These are phyloP conservation scores for Synanceia verrucosa DNA, from an alignment of 2,797 vertebrate species.

Conservation along the genomic window DNA sequence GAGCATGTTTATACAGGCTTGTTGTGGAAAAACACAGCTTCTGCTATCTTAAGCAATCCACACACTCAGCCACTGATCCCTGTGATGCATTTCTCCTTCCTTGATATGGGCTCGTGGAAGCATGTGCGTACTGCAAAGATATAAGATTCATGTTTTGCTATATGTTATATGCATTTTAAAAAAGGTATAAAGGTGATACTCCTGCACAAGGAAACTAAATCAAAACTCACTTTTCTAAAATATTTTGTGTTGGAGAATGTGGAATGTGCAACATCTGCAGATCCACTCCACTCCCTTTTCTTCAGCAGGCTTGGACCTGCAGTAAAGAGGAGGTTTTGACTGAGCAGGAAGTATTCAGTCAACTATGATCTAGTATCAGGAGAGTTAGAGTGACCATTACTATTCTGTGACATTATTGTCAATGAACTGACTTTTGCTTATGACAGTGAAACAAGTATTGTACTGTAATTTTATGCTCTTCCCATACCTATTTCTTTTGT, in stretches of 20 bases:
- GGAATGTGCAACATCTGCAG: constrained; percentile 12
- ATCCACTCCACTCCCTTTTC: constrained; percentile 3
- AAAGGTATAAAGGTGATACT: neutral
- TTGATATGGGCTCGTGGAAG: neutral
- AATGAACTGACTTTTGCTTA: neutral
- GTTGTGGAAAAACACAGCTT: constrained; percentile 36
- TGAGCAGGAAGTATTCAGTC: neutral
- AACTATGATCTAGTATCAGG: neutral
- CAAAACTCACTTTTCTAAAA: neutral
- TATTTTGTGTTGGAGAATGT: neutral
- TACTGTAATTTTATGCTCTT: neutral
- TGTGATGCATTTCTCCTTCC: neutral
- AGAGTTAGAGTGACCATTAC: neutral
- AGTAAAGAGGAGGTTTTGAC: too few relatives aligned
- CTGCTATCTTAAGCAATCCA: constrained; percentile 20
- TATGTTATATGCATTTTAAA: neutral
- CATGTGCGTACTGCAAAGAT: neutral
- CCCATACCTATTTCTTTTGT: neutral
- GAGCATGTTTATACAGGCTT: constrained; percentile 48
- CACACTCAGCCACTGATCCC: neutral
- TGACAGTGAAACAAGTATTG: neutral
- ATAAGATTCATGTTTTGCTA: neutral
- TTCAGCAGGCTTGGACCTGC: too few relatives aligned
- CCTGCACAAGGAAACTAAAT: neutral
- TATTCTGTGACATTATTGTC: neutral